These are phyloP conservation scores for Phymanthus crucifer DNA, from an alignment of 92 coral and sea anemone genomes.

Conservation along the genomic window DNA sequence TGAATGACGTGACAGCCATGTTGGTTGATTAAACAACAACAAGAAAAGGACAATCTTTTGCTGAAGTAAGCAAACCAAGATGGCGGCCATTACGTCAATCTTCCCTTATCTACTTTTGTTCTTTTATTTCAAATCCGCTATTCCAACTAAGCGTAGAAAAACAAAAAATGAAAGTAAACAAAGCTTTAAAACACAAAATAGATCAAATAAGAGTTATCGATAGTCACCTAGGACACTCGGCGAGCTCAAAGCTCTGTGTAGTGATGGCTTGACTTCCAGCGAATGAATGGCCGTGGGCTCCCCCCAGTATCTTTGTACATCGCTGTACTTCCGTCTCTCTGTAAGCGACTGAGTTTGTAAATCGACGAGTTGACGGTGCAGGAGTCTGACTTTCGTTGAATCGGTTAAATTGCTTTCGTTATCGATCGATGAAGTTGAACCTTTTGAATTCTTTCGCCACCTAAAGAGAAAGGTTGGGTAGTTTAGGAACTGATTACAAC, in stretches of 20 bases:
- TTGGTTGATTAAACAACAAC: no score
- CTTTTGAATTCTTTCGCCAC: slow-evolving; percentile 12
- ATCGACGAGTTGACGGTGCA: slow-evolving; percentile 60
- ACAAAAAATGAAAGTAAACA: neutral
- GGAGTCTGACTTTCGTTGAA: slow-evolving; percentile 67
- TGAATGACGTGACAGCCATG: no score
- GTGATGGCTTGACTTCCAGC: slow-evolving; percentile 30
- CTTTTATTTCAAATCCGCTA: neutral
- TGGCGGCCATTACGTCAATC: no score
- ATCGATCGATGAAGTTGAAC: slow-evolving; percentile 10
- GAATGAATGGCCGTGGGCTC: slow-evolving; percentile 49
- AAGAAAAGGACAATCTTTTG: no score
- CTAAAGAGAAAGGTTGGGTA: slow-evolving; percentile 5
- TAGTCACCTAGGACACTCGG: slow-evolving; percentile 76
- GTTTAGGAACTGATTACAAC: neutral
- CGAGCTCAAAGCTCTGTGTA: slow-evolving; percentile 77
- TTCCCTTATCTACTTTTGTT: no score
- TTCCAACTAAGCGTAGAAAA: no score
- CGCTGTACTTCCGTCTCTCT: slow-evolving; percentile 77
- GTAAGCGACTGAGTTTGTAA: slow-evolving; percentile 57
- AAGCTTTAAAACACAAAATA: neutral
- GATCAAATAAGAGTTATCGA: neutral
- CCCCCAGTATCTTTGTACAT: slow-evolving; percentile 70
- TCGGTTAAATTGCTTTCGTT: slow-evolving; percentile 64
- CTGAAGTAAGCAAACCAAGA: no score